A percentile compares a stretch with the other conserved stretches of the same genome.
These are phyloP conservation scores for Sebastes iracundus DNA, from an alignment of 2,797 vertebrate genomes.

Conservation along the genomic window DNA sequence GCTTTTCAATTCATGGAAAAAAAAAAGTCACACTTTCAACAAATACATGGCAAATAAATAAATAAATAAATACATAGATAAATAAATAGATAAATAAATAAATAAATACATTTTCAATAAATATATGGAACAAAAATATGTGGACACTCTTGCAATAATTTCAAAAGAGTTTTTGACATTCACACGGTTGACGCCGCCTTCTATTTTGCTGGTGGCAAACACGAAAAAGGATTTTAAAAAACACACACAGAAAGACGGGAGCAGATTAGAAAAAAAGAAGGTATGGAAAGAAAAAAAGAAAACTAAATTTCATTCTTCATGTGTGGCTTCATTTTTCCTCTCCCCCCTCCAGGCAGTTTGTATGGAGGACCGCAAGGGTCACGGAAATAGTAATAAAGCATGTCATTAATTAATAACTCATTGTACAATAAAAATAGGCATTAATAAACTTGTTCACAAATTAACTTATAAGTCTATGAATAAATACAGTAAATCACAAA, in stretches of 20 bases:
- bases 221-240: constrained; percentile 4
- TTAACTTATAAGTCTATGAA: too few relatives aligned
- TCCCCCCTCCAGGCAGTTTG: constrained; percentile 3
- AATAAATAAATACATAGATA: constrained; percentile 30
- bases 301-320: constrained; percentile 45
- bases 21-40: constrained; percentile 3
- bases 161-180: constrained; percentile 69
- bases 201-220: constrained; percentile 46
- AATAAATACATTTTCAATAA: constrained; percentile 63
- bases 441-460: too few relatives aligned
- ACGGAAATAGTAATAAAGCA: too few relatives aligned
- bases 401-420: too few relatives aligned
- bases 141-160: constrained; percentile 33
- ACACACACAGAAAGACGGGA: neutral
- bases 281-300: constrained; percentile 1
- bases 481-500: too few relatives aligned
- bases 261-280: constrained; percentile 15
- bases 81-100: constrained; percentile 28
- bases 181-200: constrained; percentile 50
- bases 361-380: too few relatives aligned
- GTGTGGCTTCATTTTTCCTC: constrained; percentile 54
- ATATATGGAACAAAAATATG: constrained; percentile 59
- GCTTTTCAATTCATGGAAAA: neutral
- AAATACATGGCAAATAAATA: constrained; percentile 34
- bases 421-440: too few relatives aligned